phyloP scores from a whole-genome alignment of 2,888 invertebrate genomes.

The Erebia aethiops region DNA sequence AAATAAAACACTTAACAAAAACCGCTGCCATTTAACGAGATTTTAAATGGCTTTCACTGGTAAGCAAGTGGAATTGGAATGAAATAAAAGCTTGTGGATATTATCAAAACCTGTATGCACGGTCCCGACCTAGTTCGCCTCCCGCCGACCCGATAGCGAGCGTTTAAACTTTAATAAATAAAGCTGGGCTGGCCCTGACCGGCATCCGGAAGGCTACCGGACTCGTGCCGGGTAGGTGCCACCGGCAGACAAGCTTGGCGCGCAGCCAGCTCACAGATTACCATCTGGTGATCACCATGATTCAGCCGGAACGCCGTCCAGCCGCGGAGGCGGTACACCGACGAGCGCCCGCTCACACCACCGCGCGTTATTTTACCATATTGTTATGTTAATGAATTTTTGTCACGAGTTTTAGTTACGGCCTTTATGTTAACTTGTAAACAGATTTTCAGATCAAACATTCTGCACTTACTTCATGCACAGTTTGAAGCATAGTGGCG shows the following conservation, averaged over 20 bases:
- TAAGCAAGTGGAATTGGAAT: neutral
- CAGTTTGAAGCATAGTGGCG: no score
- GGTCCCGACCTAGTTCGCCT: constrained; percentile 2
- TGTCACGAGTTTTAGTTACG: neutral
- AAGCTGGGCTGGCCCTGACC: constrained; percentile 12
- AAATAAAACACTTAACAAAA: neutral
- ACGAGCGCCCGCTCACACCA: neutral
- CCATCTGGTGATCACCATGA: constrained; percentile 19
- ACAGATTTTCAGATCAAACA: no score
- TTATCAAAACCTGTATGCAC: constrained; percentile 6
- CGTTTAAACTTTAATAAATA: constrained; percentile 18
- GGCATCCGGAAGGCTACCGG: constrained; percentile 1
- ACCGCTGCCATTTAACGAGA: neutral
- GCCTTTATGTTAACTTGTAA: no score
- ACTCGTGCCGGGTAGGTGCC: neutral
- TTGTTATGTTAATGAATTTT: neutral
- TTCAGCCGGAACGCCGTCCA: neutral
- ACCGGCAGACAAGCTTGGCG: neutral
- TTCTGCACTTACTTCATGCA: no score
- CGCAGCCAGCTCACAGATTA: constrained; percentile 1
- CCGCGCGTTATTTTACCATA: neutral
- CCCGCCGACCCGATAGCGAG: constrained; percentile 9
- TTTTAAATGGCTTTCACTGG: neutral
- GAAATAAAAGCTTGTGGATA: constrained; percentile 5
- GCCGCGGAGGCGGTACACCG: neutral